Evolutionary conservation across 1,140 invertebrate genomes (phyloP).

Genomic region (Phthorimaea operculella): DNA sequence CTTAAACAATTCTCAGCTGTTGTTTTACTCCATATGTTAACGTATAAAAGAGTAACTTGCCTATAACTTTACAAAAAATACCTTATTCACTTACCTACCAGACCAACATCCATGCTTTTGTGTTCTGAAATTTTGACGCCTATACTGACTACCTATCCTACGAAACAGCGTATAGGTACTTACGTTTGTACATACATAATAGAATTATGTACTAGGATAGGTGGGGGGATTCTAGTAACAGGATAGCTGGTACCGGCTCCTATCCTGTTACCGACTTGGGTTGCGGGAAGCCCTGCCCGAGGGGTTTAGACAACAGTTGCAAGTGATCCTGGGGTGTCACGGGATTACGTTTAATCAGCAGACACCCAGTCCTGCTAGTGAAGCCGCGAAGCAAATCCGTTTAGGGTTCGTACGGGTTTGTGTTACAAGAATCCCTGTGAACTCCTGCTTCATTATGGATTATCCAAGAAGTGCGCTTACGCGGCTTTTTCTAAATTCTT

Average conservation of each 20-base stretch:
- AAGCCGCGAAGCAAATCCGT: neutral
- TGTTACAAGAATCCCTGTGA: neutral
- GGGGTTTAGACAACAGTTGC: neutral
- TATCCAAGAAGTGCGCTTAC: neutral
- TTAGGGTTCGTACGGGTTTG: neutral
- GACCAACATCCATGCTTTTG: no score
- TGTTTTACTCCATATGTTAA: no score
- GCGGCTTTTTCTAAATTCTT: no score
- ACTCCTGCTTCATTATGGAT: neutral
- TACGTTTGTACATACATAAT: slow-evolving; percentile 14
- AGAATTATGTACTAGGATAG: slow-evolving; percentile 28
- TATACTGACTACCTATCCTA: no score
- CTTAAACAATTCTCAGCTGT: no score
- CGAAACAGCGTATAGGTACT: no score
- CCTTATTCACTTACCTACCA: no score
- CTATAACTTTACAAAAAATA: no score
- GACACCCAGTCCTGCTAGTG: neutral
- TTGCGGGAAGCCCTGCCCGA: slow-evolving; percentile 27
- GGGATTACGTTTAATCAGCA: neutral
- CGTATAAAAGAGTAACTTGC: no score
- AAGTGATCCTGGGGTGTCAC: neutral
- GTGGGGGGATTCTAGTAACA: slow-evolving; percentile 23
- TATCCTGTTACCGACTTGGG: slow-evolving; percentile 3
- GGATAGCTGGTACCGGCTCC: slow-evolving; percentile 18
- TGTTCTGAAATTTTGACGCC: no score